Evolutionary conservation across 2,797 vertebrate species (phyloP).

Genomic region (Brachyalestes nurse): DNA sequence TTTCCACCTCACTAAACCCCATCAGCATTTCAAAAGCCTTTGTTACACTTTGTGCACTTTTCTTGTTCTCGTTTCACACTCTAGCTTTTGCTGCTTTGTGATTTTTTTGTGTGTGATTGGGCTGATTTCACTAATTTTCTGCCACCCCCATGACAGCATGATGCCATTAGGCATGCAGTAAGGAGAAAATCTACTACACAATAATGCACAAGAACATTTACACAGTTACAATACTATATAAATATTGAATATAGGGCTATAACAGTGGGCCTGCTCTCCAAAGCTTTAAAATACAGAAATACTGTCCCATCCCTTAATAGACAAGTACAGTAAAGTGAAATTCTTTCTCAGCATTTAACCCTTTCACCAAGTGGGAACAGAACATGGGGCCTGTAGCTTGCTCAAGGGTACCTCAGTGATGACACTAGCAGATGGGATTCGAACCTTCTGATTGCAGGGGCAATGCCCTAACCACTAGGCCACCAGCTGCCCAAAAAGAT

Average conservation of each 20-base stretch:
- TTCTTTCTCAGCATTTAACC: too few relatives aligned
- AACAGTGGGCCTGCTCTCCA: not conserved
- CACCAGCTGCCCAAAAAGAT: too few relatives aligned
- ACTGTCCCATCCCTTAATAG: not conserved
- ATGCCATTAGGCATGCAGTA: not conserved
- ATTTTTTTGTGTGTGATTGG: conserved; percentile 12
- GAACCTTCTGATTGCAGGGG: too few relatives aligned
- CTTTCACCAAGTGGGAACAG: too few relatives aligned
- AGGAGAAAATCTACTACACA: not conserved
- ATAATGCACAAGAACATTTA: not conserved
- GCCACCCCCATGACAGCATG: not conserved
- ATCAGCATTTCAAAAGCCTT: conserved; percentile 39
- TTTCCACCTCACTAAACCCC: conserved; percentile 32
- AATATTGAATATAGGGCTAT: not conserved
- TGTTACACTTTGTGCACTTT: conserved; percentile 1
- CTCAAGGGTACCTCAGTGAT: too few relatives aligned
- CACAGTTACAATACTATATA: conserved; percentile 1
- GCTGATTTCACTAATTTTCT: conserved; percentile 1
- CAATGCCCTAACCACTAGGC: too few relatives aligned
- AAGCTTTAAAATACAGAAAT: conserved; percentile 6
- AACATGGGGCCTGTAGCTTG: too few relatives aligned
- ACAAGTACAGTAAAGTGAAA: not conserved
- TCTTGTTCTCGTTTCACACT: not conserved
- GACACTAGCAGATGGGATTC: too few relatives aligned
- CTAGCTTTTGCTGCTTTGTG: not conserved